Percentiles rank a stretch among this genome's conserved stretches.
phyloP scores from a whole-genome alignment of 2,797 vertebrate genomes.

The Hipposideros larvatus region DNA sequence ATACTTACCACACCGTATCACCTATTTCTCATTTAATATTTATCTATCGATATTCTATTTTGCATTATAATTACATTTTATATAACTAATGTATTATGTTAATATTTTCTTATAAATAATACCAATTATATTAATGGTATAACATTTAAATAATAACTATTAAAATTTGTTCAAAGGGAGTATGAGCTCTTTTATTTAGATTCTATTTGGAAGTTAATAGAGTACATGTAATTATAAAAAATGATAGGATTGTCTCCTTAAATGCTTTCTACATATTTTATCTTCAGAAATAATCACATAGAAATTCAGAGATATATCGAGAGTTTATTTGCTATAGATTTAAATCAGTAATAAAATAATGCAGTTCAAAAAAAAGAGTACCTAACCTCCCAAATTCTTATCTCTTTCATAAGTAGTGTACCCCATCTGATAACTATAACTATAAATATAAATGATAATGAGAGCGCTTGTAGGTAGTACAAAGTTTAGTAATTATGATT shows the following conservation, averaged over 20 bases:
- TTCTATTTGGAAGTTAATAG: neutral
- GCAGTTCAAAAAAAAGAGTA: neutral
- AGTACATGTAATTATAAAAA: neutral
- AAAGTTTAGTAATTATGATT: neutral
- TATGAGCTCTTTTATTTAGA: neutral
- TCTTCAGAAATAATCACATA: neutral
- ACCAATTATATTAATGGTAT: neutral
- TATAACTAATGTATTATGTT: neutral
- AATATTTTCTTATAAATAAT: neutral
- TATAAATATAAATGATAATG: neutral
- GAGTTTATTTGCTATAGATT: neutral
- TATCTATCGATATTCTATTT: neutral
- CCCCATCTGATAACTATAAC: neutral
- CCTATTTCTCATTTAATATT: neutral
- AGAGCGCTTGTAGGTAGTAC: neutral
- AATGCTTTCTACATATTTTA: neutral
- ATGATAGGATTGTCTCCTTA: neutral
- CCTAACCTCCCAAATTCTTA: neutral
- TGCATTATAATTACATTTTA: neutral
- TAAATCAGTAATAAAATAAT: slow-evolving; percentile 44
- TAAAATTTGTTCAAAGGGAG: neutral
- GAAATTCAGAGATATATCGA: neutral
- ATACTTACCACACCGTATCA: neutral
- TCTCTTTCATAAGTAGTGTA: neutral
- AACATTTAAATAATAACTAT: neutral